Conservation (phyloP, 2,888 invertebrate genomes). For the Pollenia griseotomentosa region DNA sequence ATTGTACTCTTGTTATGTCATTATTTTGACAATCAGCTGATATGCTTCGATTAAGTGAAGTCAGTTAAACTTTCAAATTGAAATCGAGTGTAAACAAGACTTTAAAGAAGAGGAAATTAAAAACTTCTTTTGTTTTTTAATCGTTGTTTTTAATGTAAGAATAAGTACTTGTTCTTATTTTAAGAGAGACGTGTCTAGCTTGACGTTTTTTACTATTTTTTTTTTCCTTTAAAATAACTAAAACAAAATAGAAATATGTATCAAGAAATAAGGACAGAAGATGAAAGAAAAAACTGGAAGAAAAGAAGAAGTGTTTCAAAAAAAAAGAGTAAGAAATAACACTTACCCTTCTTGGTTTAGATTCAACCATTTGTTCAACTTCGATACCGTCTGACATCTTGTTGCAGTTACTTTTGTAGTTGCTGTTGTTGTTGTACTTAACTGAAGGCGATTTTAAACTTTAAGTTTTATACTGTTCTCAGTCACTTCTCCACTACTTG, state of each 20-base stretch:
- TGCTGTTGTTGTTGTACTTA: slow-evolving; percentile 58
- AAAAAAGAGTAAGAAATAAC: slow-evolving; percentile 9
- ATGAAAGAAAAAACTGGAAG: slow-evolving; percentile 14
- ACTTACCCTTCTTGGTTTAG: slow-evolving; percentile 88
- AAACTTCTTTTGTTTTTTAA: slow-evolving; percentile 15
- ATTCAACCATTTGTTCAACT: slow-evolving; percentile 86
- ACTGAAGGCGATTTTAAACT: slow-evolving; percentile 58
- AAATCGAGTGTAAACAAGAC: not conserved
- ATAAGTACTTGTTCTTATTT: slow-evolving; percentile 48
- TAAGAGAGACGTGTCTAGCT: slow-evolving; percentile 51
- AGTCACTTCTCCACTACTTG: slow-evolving; percentile 51
- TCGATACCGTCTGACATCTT: slow-evolving; percentile 86
- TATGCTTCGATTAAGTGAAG: too few species aligned
- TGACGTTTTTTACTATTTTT: slow-evolving; percentile 9
- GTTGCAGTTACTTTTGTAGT: slow-evolving; percentile 65
- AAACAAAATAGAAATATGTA: slow-evolving; percentile 13
- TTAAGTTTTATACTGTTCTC: slow-evolving; percentile 60
- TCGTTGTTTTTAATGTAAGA: not conserved
- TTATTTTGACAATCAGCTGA: too few species aligned
- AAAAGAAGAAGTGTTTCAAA: slow-evolving; percentile 21
- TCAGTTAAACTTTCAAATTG: not conserved
- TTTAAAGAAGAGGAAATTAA: slow-evolving; percentile 30
- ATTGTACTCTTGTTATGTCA: too few species aligned
- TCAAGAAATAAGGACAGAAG: slow-evolving; percentile 35
- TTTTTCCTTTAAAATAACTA: not conserved